Evolutionary conservation across 1,140 invertebrate species (phyloP).

Genomic region (Pinna nobilis): DNA sequence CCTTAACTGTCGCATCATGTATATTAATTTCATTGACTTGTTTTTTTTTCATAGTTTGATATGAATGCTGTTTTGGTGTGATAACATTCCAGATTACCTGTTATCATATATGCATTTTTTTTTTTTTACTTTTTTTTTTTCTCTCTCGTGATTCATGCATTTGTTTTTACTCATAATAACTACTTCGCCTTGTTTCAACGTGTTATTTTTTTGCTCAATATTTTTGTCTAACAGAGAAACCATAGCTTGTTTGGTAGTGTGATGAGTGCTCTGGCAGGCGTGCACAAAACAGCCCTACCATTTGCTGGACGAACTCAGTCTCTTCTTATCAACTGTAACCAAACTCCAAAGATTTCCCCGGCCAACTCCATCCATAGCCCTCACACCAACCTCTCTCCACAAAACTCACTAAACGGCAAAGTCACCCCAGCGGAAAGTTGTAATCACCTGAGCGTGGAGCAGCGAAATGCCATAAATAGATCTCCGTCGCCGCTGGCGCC

Average conservation of each 20-base stretch:
- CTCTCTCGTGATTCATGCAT: too few relatives aligned
- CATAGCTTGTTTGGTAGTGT: conserved; percentile 93
- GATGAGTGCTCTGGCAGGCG: conserved; percentile 71
- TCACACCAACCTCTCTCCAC: conserved; percentile 70
- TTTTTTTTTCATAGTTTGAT: too few relatives aligned
- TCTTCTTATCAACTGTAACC: conserved; percentile 59
- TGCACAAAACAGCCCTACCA: conserved; percentile 61
- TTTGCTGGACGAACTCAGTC: conserved; percentile 67
- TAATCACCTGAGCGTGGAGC: conserved; percentile 65
- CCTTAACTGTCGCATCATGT: too few relatives aligned
- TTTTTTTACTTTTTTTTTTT: too few relatives aligned
- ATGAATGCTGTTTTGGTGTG: too few relatives aligned
- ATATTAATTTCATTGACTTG: too few relatives aligned
- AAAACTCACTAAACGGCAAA: conserved; percentile 67
- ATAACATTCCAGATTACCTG: too few relatives aligned
- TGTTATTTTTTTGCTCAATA: too few relatives aligned
- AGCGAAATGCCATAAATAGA: conserved; percentile 63
- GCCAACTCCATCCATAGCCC: conserved; percentile 51
- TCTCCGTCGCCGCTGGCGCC: conserved; percentile 57
- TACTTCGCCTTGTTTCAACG: too few relatives aligned
- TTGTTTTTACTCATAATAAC: too few relatives aligned
- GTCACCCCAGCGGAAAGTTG: conserved; percentile 56
- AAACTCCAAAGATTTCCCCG: conserved; percentile 55
- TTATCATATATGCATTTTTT: too few relatives aligned
- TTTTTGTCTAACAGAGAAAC: conserved; percentile 84